phyloP scores from a whole-genome alignment of 2,113 vertebrate genomes.

The Bambusicola thoracicus region DNA sequence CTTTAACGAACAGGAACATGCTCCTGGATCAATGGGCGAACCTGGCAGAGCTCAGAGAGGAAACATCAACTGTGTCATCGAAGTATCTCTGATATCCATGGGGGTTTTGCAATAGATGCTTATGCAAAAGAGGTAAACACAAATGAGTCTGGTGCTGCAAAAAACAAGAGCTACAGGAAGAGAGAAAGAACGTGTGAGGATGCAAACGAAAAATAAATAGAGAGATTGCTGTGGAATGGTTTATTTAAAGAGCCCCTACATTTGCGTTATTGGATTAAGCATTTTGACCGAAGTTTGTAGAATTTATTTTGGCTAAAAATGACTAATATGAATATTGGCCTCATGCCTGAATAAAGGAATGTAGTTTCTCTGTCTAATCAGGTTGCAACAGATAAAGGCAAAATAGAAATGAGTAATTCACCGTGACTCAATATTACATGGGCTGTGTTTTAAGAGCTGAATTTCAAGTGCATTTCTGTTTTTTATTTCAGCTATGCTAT shows the following conservation, averaged over 20 bases:
- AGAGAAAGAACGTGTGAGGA: constrained; percentile 26
- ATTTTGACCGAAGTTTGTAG: constrained; percentile 67
- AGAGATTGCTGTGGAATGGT: background rate
- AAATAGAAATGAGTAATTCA: constrained; percentile 72
- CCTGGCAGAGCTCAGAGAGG: constrained; percentile 63
- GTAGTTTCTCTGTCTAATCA: constrained; percentile 69
- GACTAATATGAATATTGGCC: constrained; percentile 66
- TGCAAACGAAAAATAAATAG: constrained; percentile 57
- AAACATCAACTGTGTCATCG: constrained; percentile 65
- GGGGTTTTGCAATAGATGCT: constrained; percentile 58
- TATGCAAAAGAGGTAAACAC: constrained; percentile 67
- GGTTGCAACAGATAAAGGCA: constrained; percentile 74
- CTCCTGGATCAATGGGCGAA: constrained; percentile 69
- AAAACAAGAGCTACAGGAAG: constrained; percentile 16
- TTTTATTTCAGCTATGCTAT: constrained; percentile 59
- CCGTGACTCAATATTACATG: constrained; percentile 66
- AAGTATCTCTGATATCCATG: constrained; percentile 61
- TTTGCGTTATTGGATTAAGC: constrained; percentile 64
- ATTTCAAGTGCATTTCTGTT: constrained; percentile 67
- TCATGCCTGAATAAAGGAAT: constrained; percentile 69
- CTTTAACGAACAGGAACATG: constrained; percentile 63
- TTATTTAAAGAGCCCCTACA: constrained; percentile 59
- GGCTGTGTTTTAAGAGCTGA: constrained; percentile 72
- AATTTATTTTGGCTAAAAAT: constrained; percentile 69
- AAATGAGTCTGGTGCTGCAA: constrained; percentile 20